Base-by-base conservation (phyloP, 2,888 invertebrate genomes). In the Meiosimyza decipiens region DNA sequence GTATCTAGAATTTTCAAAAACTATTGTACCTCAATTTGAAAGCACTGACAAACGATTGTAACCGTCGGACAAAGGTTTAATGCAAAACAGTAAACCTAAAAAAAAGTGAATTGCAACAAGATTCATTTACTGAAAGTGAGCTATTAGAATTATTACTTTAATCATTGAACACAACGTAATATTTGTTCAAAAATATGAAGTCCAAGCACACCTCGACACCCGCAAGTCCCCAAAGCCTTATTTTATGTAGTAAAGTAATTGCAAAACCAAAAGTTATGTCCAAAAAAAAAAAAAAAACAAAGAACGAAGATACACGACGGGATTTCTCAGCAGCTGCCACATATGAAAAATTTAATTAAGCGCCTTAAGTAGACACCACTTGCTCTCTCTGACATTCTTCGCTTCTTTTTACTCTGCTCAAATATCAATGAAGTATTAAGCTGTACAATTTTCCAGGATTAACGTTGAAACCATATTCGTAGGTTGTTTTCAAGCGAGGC, bases 361-460 rank as follows among this genome's bases (percentile, higher is more conserved):
- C 54, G 54, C n/a, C 54, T 40, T 40, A 9, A 40, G 9, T 40
- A 54, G 13, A 12, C n/a, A 6, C 54, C 18, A 16, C 7, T 49
- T 51, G 3, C 51, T 52, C 22, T 9, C 47, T 57, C 57, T 68
- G 6, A 9, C 50, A 49, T n/a, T 67, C 55, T 64, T 64, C n/a
- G 16, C 9, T n/a, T 40, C 18, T 52, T 28, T 59, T 18, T 33
- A 63, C 40, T 47, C 51, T 15, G 67, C 49, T 71, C 62, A 62
- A 54, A 33, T 60, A 69, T 63, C 71, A 55, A 52, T 63, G 62
- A 59, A 66, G 73, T 72, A 75, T 70, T 28, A 50, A 57, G 63
- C 66, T 33, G 49, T 55, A 59, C 72, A 65, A 64, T 59, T 68
- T 70, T 74, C 64, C 67, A 72, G 74, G 67, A 72, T 72, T 18